These are phyloP conservation scores for Cathartes aura DNA, from an alignment of 2,113 vertebrate species.

Conservation along the genomic window DNA sequence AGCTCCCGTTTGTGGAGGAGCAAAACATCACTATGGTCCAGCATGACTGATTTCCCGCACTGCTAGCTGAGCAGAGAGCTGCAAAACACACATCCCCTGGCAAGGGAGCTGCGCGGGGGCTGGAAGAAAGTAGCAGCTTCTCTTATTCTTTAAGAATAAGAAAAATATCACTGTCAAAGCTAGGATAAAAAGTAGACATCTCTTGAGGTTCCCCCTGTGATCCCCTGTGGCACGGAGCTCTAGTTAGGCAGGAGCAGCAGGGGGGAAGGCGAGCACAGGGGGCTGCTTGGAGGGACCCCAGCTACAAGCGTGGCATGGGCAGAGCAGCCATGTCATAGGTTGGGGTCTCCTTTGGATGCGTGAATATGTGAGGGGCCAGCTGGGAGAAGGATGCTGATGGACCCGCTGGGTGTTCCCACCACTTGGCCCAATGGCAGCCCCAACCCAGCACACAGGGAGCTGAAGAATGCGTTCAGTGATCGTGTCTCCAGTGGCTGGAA, in stretches of 20 bases:
- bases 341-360: not conserved
- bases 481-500: not conserved
- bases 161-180: not conserved
- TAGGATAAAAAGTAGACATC: not conserved
- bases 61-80: not conserved
- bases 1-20: not conserved
- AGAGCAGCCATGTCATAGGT: rapidly evolving
- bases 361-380: not conserved
- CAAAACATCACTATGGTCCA: not conserved
- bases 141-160: not conserved
- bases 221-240: rapidly evolving
- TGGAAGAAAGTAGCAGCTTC: not conserved
- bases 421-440: not conserved
- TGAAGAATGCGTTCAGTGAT: not conserved
- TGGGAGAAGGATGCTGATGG: not conserved
- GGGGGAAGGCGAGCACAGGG: not conserved
- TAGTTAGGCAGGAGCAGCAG: not conserved
- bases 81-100: not conserved
- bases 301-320: rapidly evolving
- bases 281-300: not conserved
- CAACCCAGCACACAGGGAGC: not conserved
- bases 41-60: rapidly evolving
- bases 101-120: not conserved
- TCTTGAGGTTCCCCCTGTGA: not conserved
- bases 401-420: not conserved